Percentiles rank a stretch among this genome's conserved stretches.
Evolutionary conservation across 2,888 invertebrate genomes (phyloP).

Genomic region (Neoascia interrupta): DNA sequence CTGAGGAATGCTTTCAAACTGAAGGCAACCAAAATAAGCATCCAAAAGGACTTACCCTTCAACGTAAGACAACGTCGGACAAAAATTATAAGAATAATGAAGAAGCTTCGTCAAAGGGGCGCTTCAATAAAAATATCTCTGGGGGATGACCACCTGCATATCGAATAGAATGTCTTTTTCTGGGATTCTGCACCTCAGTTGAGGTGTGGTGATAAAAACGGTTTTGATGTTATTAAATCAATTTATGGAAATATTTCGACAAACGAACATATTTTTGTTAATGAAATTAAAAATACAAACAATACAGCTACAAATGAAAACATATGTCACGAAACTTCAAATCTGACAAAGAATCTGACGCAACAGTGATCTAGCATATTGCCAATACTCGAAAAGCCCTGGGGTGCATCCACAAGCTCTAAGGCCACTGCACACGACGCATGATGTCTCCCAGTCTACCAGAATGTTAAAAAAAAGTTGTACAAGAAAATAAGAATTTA

Average conservation of each 20-base stretch:
- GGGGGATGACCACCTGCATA: no score
- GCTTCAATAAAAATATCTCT: neutral
- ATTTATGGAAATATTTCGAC: slow-evolving; percentile 18
- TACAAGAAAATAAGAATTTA: slow-evolving; percentile 17
- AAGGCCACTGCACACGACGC: no score
- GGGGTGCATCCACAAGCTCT: no score
- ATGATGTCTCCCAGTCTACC: no score
- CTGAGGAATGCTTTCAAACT: neutral
- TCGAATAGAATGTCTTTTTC: no score
- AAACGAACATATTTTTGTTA: no score
- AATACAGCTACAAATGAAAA: no score
- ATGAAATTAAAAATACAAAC: no score
- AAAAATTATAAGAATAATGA: neutral
- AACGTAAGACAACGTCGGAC: neutral
- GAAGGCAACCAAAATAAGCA: slow-evolving; percentile 11
- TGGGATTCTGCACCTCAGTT: slow-evolving; percentile 1
- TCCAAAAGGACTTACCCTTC: slow-evolving; percentile 7
- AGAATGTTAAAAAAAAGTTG: neutral
- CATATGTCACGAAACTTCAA: no score
- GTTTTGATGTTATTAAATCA: slow-evolving; percentile 6
- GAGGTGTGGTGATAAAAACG: slow-evolving; percentile 25
- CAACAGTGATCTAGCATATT: no score
- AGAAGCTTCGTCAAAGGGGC: neutral
- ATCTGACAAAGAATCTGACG: no score
- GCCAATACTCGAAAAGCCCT: no score